Evolutionary conservation across 2,888 invertebrate species (phyloP).

Genomic region (Coenonympha arcania): DNA sequence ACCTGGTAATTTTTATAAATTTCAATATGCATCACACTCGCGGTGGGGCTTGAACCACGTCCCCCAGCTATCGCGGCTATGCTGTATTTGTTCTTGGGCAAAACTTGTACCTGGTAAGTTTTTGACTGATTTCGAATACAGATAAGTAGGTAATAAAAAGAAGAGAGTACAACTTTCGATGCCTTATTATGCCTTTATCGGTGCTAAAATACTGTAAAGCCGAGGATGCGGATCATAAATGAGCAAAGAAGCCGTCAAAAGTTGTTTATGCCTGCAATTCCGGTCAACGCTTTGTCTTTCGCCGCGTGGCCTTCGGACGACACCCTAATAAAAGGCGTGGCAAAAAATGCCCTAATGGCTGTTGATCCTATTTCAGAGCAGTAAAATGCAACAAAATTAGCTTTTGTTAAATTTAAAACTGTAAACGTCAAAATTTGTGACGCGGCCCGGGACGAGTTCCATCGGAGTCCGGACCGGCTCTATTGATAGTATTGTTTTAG

Average conservation of each 20-base stretch:
- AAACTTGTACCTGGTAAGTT: too few relatives aligned
- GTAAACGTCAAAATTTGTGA: conserved; percentile 52
- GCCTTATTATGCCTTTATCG: conserved; percentile 7
- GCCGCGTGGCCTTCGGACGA: conserved; percentile 68
- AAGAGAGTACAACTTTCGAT: neutral
- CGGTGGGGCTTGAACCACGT: too few relatives aligned
- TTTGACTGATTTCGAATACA: too few relatives aligned
- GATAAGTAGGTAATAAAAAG: neutral
- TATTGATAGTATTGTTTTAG: conserved; percentile 56
- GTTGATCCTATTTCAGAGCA: conserved; percentile 69
- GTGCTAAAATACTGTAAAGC: conserved; percentile 10
- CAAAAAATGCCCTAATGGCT: conserved; percentile 68
- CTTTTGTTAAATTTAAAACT: conserved; percentile 62
- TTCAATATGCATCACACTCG: too few relatives aligned
- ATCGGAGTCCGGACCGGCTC: conserved; percentile 40
- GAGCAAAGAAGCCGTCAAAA: conserved; percentile 65
- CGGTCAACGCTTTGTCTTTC: conserved; percentile 66
- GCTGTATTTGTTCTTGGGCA: too few relatives aligned
- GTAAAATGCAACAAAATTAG: conserved; percentile 74
- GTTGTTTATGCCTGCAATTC: conserved; percentile 68
- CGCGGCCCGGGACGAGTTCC: conserved; percentile 40
- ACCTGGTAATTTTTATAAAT: too few relatives aligned
- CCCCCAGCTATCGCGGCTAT: too few relatives aligned
- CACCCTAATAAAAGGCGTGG: conserved; percentile 73
- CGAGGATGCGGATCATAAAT: conserved; percentile 41